These are phyloP conservation scores for Mizuhopecten yessoensis DNA, from an alignment of 1,140 invertebrate species.

Conservation along the genomic window DNA sequence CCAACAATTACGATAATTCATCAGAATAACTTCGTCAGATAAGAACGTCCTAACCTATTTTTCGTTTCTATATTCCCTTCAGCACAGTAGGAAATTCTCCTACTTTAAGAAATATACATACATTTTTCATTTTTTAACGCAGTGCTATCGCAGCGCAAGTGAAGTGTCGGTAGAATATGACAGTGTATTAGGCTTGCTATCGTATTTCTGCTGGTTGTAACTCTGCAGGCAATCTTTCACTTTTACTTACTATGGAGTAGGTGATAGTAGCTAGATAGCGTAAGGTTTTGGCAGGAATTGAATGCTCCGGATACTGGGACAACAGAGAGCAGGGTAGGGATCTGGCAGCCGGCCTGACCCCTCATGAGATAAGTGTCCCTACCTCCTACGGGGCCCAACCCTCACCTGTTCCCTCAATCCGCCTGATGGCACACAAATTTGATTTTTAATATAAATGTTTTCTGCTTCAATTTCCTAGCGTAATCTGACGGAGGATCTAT, in stretches of 20 bases:
- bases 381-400: conserved; percentile 23
- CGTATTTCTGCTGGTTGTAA: conserved; percentile 25
- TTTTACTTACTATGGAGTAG: conserved; percentile 15
- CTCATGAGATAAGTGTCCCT: conserved; percentile 3
- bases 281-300: not conserved
- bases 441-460: conserved; percentile 40
- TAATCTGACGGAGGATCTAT: conserved; percentile 10
- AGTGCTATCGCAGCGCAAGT: conserved; percentile 18
- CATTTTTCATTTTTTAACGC: conserved; percentile 35
- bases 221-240: not conserved
- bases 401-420: conserved; percentile 36
- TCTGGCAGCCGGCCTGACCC: conserved; percentile 24
- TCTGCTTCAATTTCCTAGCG: conserved; percentile 2
- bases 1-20: conserved; percentile 26
- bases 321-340: not conserved
- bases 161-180: conserved; percentile 16
- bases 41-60: conserved; percentile 38
- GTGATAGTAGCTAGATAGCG: conserved; percentile 26
- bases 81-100: conserved; percentile 16
- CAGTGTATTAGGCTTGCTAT: conserved; percentile 22
- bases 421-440: conserved; percentile 27
- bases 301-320: conserved; percentile 18
- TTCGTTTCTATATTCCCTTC: conserved; percentile 13
- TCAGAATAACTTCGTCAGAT: conserved; percentile 3
- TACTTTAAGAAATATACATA: conserved; percentile 40